These are phyloP conservation scores for Eriosoma lanigerum DNA, from an alignment of 1,140 invertebrate genomes.

Conservation along the genomic window DNA sequence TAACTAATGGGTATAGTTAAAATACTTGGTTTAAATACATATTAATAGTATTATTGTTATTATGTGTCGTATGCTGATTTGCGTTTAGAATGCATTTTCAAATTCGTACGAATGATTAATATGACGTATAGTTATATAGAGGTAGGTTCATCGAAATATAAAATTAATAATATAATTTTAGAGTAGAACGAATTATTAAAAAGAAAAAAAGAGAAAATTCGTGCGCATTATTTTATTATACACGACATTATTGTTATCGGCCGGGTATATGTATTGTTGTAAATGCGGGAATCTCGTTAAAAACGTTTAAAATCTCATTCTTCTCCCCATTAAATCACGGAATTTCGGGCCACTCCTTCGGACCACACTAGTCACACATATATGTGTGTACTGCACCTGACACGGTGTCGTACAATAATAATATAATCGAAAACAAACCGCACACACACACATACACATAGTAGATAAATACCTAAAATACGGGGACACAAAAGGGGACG, in stretches of 20 bases:
- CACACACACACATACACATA: not conserved
- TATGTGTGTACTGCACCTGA: not conserved
- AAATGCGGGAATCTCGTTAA: conserved; percentile 7
- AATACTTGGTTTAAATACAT: no score
- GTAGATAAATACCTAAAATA: not conserved
- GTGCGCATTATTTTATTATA: not conserved
- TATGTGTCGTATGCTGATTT: no score
- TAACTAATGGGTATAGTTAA: no score
- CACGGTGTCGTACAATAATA: conserved; percentile 13
- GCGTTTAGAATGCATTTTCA: no score
- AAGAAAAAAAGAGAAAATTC: not conserved
- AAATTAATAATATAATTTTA: no score
- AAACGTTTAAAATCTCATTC: not conserved
- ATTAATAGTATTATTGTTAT: no score
- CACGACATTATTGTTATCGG: not conserved
- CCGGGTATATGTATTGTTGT: not conserved
- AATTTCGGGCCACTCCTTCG: conserved; percentile 14
- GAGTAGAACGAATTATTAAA: no score
- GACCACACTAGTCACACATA: not conserved
- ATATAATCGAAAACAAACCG: conserved; percentile 35
- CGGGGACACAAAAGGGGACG: conserved; percentile 25
- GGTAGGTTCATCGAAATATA: no score
- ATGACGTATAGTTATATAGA: no score
- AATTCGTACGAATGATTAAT: no score
- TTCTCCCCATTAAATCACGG: not conserved